Evolutionary conservation across 2,797 vertebrate genomes (phyloP).

Genomic region (Notoglanidium macrostoma): DNA sequence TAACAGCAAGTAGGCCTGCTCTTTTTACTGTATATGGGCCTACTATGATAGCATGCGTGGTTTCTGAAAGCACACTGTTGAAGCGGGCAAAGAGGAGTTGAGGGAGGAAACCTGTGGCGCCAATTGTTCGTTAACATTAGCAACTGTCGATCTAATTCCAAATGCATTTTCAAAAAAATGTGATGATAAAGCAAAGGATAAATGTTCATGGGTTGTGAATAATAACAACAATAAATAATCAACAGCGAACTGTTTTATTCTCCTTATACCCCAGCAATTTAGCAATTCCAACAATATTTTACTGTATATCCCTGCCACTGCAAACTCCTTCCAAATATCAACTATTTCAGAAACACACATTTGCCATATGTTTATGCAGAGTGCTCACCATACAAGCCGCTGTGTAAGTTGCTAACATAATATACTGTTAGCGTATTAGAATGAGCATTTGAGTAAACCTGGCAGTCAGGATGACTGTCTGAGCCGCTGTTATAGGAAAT

Average conservation of each 20-base stretch:
- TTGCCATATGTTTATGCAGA: background rate
- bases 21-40: too few relatives aligned
- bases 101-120: too few relatives aligned
- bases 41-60: too few relatives aligned
- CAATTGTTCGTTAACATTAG: too few relatives aligned
- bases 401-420: background rate
- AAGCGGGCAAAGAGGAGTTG: too few relatives aligned
- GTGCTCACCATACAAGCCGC: background rate
- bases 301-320: background rate
- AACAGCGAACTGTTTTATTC: background rate
- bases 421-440: background rate
- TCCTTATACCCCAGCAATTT: background rate
- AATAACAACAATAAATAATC: background rate
- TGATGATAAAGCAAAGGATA: background rate
- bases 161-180: background rate
- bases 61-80: too few relatives aligned
- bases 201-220: background rate
- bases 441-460: background rate
- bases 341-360: background rate
- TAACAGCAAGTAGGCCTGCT: too few relatives aligned
- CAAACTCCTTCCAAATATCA: background rate
- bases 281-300: background rate
- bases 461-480: background rate
- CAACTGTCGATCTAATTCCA: background rate
- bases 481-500: background rate